Evolutionary conservation across 2,888 invertebrate species (phyloP).

Genomic region (Philereme transversata): DNA sequence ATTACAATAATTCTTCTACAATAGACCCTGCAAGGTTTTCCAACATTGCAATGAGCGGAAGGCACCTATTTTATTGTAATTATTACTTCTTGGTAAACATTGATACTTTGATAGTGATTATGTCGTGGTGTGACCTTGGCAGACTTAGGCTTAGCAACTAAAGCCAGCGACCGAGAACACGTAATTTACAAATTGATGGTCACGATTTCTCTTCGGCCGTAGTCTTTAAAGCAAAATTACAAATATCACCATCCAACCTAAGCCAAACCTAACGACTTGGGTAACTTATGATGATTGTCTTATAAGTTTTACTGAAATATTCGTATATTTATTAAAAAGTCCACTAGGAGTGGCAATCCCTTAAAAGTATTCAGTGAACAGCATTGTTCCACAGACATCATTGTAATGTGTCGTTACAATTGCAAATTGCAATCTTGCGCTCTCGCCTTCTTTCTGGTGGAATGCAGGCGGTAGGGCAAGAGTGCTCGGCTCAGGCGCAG

Average conservation of each 20-base stretch:
- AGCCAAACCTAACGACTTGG: neutral
- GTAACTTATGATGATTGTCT: neutral
- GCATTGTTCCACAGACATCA: constrained; percentile 17
- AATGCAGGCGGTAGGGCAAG: constrained; percentile 70
- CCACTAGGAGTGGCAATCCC: neutral
- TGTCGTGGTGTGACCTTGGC: constrained; percentile 65
- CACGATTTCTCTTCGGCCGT: constrained; percentile 59
- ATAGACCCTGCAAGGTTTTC: constrained; percentile 35
- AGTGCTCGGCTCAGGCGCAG: constrained; percentile 66
- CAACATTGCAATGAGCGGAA: constrained; percentile 44
- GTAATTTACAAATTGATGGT: constrained; percentile 67
- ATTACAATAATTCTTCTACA: constrained; percentile 41
- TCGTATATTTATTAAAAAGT: neutral
- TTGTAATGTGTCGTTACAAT: constrained; percentile 29
- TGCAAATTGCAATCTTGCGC: constrained; percentile 32
- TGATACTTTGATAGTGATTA: constrained; percentile 57
- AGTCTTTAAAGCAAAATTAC: constrained; percentile 16
- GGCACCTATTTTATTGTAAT: constrained; percentile 45
- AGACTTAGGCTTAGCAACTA: constrained; percentile 61
- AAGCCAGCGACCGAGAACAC: constrained; percentile 64
- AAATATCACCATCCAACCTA: constrained; percentile 6
- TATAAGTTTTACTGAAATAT: constrained; percentile 3
- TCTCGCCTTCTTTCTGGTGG: constrained; percentile 58
- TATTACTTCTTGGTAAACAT: constrained; percentile 65
- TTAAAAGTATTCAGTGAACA: constrained; percentile 12